Percentiles rank a stretch among this genome's conserved stretches.
These are phyloP conservation scores for Xestia xanthographa DNA, from an alignment of 2,888 invertebrate genomes.

Conservation along the genomic window DNA sequence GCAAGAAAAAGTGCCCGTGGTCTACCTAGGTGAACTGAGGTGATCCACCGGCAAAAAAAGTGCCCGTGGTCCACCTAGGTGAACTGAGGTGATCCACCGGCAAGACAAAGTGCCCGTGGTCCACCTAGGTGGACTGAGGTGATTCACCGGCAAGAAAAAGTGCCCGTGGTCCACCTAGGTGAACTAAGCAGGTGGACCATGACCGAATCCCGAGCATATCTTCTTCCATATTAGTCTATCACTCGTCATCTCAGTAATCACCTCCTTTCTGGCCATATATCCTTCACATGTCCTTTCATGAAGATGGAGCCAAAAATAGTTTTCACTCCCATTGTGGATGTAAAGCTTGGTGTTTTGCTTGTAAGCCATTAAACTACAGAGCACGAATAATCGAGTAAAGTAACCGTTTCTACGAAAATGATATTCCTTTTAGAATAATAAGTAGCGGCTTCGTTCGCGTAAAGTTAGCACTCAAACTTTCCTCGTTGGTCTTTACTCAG, in stretches of 20 bases:
- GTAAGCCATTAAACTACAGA: conserved; percentile 21
- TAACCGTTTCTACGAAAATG: conserved; percentile 38
- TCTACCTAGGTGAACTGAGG: too few relatives aligned
- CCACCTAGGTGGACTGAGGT: too few relatives aligned
- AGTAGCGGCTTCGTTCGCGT: conserved; percentile 42
- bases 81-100: too few relatives aligned
- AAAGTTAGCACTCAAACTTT: conserved; percentile 46
- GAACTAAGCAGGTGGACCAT: too few relatives aligned
- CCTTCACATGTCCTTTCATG: background rate
- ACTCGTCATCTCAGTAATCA: background rate
- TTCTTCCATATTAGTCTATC: background rate
- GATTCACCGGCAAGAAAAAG: too few relatives aligned
- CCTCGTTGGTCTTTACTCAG: conserved; percentile 45
- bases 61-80: too few relatives aligned
- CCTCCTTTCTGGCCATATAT: background rate
- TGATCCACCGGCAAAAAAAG: too few relatives aligned
- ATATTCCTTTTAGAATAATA: conserved; percentile 46
- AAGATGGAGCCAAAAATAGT: background rate
- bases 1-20: too few relatives aligned
- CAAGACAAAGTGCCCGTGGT: too few relatives aligned
- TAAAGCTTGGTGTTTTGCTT: conserved; percentile 3
- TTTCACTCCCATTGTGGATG: background rate
- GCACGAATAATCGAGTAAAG: conserved; percentile 38
- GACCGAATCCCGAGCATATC: too few relatives aligned
- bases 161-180: too few relatives aligned